Evolutionary conservation across 1,140 invertebrate species (phyloP).

Genomic region (Drosophila parvula): DNA sequence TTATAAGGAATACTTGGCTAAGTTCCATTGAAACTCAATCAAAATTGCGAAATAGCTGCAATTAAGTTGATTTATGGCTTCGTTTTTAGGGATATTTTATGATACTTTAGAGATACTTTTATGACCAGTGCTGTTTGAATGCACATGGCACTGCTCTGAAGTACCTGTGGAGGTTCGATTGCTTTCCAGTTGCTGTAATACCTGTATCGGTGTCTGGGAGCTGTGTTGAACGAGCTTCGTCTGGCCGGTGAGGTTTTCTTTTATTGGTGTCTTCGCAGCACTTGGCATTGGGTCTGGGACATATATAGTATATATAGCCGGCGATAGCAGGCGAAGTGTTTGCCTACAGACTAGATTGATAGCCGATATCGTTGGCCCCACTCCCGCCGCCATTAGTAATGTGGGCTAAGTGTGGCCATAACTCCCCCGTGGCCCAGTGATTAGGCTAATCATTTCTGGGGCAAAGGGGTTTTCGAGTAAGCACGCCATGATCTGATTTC

Average conservation of each 20-base stretch:
- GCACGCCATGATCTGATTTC: constrained; percentile 55
- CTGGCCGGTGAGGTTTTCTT: constrained; percentile 36
- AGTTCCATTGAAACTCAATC: neutral
- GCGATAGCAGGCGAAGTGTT: constrained; percentile 56
- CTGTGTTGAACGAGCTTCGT: constrained; percentile 20
- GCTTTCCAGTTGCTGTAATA: constrained; percentile 29
- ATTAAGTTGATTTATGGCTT: constrained; percentile 14
- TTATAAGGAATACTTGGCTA: neutral
- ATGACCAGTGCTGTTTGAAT: constrained; percentile 3
- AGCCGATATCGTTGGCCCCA: constrained; percentile 30
- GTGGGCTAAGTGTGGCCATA: constrained; percentile 40
- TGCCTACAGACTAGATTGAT: constrained; percentile 57
- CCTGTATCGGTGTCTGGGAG: constrained; percentile 4
- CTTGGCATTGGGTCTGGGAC: constrained; percentile 47
- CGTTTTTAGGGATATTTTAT: neutral
- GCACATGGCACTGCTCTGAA: constrained; percentile 1
- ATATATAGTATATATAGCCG: constrained; percentile 6
- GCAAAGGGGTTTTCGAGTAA: constrained; percentile 32
- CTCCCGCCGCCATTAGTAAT: constrained; percentile 26
- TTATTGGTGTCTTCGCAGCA: constrained; percentile 67
- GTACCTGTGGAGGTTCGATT: constrained; percentile 20
- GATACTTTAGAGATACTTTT: neutral
- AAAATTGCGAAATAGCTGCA: neutral
- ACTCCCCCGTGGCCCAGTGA: constrained; percentile 44
- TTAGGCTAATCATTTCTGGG: constrained; percentile 57